Evolutionary conservation across 2,888 invertebrate species (phyloP).

Genomic region (Spicauda simplicius): DNA sequence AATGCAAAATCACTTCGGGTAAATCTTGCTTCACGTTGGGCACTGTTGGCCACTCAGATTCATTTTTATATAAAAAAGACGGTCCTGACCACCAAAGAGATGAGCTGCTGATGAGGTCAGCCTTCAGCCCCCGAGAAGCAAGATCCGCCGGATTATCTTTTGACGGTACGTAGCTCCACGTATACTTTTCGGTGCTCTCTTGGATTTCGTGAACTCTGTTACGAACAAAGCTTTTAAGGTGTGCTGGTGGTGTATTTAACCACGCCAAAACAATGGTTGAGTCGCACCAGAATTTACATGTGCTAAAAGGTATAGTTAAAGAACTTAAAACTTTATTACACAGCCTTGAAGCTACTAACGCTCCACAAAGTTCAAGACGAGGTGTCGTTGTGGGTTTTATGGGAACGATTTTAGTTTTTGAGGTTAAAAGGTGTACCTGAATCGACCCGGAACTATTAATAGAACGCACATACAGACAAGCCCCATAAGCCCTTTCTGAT

Average conservation of each 20-base stretch:
- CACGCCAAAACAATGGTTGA: conserved; percentile 24
- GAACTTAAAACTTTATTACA: conserved; percentile 28
- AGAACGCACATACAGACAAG: conserved; percentile 43
- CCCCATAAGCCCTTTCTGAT: conserved; percentile 45
- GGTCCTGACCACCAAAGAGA: conserved; percentile 30
- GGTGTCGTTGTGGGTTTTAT: conserved; percentile 38
- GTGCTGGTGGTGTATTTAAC: conserved; percentile 11
- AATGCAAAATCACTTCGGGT: no score
- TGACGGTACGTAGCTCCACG: no score
- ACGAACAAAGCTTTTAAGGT: no score
- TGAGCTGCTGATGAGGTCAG: conserved; percentile 27
- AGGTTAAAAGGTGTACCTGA: conserved; percentile 24
- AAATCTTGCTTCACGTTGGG: no score
- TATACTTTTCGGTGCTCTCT: conserved; percentile 6
- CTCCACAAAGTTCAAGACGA: conserved; percentile 39
- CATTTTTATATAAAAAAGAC: no score
- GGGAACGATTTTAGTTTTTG: conserved; percentile 31
- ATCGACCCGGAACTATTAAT: conserved; percentile 19
- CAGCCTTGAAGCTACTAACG: no score
- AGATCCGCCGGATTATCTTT: conserved; percentile 32
- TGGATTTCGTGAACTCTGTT: conserved; percentile 15
- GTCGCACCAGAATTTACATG: conserved; percentile 9
- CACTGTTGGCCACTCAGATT: no score
- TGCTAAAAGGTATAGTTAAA: not conserved
- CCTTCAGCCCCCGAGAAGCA: conserved; percentile 39